Evolutionary conservation across 2,797 vertebrate genomes (phyloP).

Genomic region (Esox masquinongy): DNA sequence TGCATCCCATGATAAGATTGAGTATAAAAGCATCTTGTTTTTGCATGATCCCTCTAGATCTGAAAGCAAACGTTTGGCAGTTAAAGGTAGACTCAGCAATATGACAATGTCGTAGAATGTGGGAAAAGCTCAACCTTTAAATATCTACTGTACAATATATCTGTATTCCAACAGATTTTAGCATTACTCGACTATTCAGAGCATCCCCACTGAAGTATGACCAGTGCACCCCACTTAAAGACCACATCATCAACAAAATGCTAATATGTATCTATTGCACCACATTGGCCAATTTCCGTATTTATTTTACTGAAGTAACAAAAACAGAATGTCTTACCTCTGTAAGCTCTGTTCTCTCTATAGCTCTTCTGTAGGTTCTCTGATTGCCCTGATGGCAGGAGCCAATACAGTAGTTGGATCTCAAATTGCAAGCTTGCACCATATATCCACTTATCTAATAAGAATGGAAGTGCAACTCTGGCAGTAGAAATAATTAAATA

Average conservation of each 20-base stretch:
- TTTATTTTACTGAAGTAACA: neutral
- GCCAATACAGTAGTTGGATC: conserved; percentile 1
- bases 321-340: neutral
- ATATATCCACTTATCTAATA: conserved; percentile 15
- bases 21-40: conserved; percentile 2
- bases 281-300: neutral
- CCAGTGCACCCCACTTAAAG: neutral
- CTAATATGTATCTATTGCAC: neutral
- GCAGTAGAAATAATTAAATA: conserved; percentile 28
- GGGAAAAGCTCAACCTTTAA: neutral
- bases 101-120: neutral
- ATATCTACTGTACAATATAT: neutral
- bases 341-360: neutral
- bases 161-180: neutral
- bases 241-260: neutral
- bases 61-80: neutral
- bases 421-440: conserved; percentile 29
- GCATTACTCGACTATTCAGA: neutral
- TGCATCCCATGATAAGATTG: conserved; percentile 11
- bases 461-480: conserved; percentile 24
- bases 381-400: neutral
- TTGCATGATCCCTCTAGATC: conserved; percentile 12
- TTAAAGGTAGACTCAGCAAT: neutral
- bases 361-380: neutral
- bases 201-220: neutral